These are phyloP conservation scores for Drosophila ogumai DNA, from an alignment of 1,140 invertebrate species.

Conservation along the genomic window DNA sequence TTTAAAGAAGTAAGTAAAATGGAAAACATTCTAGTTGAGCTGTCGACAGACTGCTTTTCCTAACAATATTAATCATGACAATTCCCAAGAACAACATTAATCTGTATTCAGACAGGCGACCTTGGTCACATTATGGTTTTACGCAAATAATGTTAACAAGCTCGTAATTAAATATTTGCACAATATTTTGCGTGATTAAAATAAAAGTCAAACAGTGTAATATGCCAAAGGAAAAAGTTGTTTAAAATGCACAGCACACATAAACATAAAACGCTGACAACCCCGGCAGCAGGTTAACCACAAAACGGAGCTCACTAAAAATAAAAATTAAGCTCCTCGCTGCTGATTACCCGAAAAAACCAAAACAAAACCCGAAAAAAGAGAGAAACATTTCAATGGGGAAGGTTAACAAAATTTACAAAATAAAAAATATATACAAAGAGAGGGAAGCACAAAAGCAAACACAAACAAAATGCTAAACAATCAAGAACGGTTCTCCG, in stretches of 20 bases:
- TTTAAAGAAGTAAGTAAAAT: neutral
- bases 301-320: slow-evolving; percentile 67
- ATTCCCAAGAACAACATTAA: slow-evolving; percentile 31
- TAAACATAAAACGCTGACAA: slow-evolving; percentile 38
- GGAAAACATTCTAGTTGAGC: neutral
- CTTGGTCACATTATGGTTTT: slow-evolving; percentile 51
- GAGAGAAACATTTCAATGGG: slow-evolving; percentile 53
- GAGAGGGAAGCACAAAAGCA: slow-evolving; percentile 9
- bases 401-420: slow-evolving; percentile 55
- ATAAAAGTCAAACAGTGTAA: slow-evolving; percentile 65
- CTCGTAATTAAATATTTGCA: slow-evolving; percentile 78
- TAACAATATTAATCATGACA: slow-evolving; percentile 3
- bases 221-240: slow-evolving; percentile 27
- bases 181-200: slow-evolving; percentile 79
- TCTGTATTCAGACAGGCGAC: slow-evolving; percentile 45
- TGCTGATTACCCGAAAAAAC: slow-evolving; percentile 78
- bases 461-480: slow-evolving; percentile 46
- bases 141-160: slow-evolving; percentile 78
- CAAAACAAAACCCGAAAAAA: slow-evolving; percentile 47
- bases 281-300: slow-evolving; percentile 33
- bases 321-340: slow-evolving; percentile 66
- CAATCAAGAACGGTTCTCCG: slow-evolving; percentile 50
- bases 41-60: neutral
- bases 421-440: slow-evolving; percentile 12
- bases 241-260: slow-evolving; percentile 74